Conservation (phyloP, 2,113 vertebrate species). For the Ceuthmochares aereus region DNA sequence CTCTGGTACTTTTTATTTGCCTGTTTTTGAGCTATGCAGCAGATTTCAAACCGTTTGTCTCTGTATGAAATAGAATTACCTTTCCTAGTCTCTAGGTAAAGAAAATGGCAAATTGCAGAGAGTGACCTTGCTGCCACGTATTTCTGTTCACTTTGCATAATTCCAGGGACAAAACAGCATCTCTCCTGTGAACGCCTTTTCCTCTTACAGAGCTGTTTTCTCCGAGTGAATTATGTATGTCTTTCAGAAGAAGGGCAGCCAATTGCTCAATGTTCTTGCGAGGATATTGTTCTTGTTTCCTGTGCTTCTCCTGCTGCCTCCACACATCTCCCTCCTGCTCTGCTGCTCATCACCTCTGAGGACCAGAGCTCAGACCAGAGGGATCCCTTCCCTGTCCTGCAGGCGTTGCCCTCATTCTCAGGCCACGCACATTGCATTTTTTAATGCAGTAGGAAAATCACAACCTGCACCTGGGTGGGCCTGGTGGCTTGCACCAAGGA, state of each 20-base stretch:
- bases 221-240: not conserved
- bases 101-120: constrained; percentile 6
- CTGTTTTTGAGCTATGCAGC: not conserved
- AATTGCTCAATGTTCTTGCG: not conserved
- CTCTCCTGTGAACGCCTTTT: not conserved
- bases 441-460: not conserved
- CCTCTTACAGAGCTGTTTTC: not conserved
- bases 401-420: not conserved
- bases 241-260: not conserved
- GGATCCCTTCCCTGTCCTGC: too few relatives aligned
- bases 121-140: not conserved
- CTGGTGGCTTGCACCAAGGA: not conserved
- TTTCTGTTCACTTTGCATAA: constrained; percentile 30
- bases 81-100: constrained; percentile 5
- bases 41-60: not conserved
- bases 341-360: not conserved
- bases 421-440: not conserved
- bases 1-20: not conserved
- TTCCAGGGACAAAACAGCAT: not conserved
- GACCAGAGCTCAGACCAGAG: not conserved
- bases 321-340: not conserved
- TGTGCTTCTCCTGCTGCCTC: not conserved
- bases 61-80: constrained; percentile 27
- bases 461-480: not conserved
- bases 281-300: constrained; percentile 4